Conservation (phyloP, 2,113 vertebrate genomes). For the Verasper variegatus region DNA sequence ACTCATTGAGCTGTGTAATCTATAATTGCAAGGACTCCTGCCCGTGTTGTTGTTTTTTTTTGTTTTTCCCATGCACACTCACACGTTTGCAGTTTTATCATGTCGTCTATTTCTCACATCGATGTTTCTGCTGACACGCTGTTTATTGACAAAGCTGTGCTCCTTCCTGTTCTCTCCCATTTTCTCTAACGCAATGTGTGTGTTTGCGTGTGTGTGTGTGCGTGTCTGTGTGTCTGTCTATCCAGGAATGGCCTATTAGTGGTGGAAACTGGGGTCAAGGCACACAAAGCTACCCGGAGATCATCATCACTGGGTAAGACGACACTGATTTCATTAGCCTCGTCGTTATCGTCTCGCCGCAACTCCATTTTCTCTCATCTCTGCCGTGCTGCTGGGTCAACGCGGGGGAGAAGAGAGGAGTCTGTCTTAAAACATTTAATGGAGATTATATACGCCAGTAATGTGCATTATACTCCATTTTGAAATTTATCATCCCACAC, state of each 20-base stretch:
- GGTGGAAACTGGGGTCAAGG: slow-evolving; percentile 98
- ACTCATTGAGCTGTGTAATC: slow-evolving; percentile 39
- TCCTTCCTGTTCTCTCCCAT: slow-evolving; percentile 18
- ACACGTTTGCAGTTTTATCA: slow-evolving; percentile 6
- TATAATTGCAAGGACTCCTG: slow-evolving; percentile 37
- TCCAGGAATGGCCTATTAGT: slow-evolving; percentile 97
- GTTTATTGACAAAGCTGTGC: slow-evolving; percentile 29
- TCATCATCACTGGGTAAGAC: slow-evolving; percentile 99
- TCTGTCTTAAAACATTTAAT: slow-evolving; percentile 13
- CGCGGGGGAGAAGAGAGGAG: neutral
- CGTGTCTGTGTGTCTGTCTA: slow-evolving; percentile 45
- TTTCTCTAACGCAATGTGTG: slow-evolving; percentile 19
- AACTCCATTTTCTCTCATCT: slow-evolving; percentile 39
- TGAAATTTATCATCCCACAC: slow-evolving; percentile 44
- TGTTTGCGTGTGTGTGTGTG: neutral
- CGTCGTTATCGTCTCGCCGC: slow-evolving; percentile 22
- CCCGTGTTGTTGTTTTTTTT: neutral
- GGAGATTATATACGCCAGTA: slow-evolving; percentile 33
- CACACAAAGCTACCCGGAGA: slow-evolving; percentile 98
- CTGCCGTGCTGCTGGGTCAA: slow-evolving; percentile 21
- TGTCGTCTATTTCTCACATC: neutral
- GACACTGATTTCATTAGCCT: slow-evolving; percentile 55
- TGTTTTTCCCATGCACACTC: slow-evolving; percentile 1
- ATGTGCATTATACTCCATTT: slow-evolving; percentile 42
- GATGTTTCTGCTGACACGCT: slow-evolving; percentile 21